Conservation (phyloP, 2,888 invertebrate genomes). For the Nycteola revayana region DNA sequence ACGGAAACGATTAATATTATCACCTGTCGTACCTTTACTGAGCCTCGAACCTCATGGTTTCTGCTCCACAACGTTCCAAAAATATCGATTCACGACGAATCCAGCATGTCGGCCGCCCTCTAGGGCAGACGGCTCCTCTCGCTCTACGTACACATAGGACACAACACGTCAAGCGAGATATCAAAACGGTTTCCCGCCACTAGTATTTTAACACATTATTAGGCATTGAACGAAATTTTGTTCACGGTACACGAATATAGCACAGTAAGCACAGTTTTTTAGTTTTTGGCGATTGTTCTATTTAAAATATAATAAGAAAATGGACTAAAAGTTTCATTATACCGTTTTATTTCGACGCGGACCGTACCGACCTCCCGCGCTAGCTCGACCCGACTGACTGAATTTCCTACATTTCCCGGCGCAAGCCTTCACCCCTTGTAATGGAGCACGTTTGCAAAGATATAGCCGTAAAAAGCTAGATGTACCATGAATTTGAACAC, state of each 20-base stretch:
- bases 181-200: slow-evolving; percentile 81
- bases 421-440: slow-evolving; percentile 80
- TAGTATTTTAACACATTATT: slow-evolving; percentile 67
- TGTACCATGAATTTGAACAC: slow-evolving; percentile 29
- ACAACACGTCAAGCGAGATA: slow-evolving; percentile 80
- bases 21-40: slow-evolving; percentile 75
- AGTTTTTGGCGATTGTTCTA: slow-evolving; percentile 37
- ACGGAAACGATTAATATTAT: slow-evolving; percentile 49
- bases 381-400: slow-evolving; percentile 75
- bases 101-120: slow-evolving; percentile 80
- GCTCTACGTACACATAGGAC: slow-evolving; percentile 78
- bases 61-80: slow-evolving; percentile 75
- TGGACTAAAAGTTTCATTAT: slow-evolving; percentile 70
- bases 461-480: slow-evolving; percentile 53
- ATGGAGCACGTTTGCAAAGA: slow-evolving; percentile 74
- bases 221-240: slow-evolving; percentile 39
- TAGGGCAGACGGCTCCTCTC: slow-evolving; percentile 77
- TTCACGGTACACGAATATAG: slow-evolving; percentile 21
- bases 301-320: slow-evolving; percentile 57
- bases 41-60: slow-evolving; percentile 74
- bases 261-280: slow-evolving; percentile 35
- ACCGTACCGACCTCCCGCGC: slow-evolving; percentile 58
- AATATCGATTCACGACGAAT: slow-evolving; percentile 81
- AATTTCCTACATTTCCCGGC: slow-evolving; percentile 77
- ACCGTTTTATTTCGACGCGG: slow-evolving; percentile 45